Evolutionary conservation across 2,888 invertebrate species (phyloP), one percentile per base, ranked within the genome.

Genomic region (Coremacera marginata): DNA sequence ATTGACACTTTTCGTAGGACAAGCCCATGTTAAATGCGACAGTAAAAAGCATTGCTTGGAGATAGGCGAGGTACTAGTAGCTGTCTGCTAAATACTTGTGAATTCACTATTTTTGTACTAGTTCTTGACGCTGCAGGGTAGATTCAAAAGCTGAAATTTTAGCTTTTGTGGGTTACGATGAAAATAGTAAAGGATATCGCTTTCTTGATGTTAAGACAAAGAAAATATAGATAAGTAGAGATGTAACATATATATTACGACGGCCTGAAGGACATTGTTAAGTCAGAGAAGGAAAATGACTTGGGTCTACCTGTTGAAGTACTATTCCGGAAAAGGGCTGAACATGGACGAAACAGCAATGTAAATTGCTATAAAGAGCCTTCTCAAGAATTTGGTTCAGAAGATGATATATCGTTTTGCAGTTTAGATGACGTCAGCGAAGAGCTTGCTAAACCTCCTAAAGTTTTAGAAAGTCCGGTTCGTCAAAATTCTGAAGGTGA

Each of bases 151-250:
- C 67, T 3, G 75, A 75, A 67, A 52, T 57, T 37, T 19, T 75
- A 19, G 63, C 65, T 14, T 74, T 74, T 27, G 14, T 75, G 19
- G 70, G 70, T 5, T 70, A 75, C 34, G 70, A 60, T 44, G 70
- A 49, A 16, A 37, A 62, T 22, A 60, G 37, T n/a, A 62, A 70
- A 31, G 60, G 70, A 9, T 68, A 49, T n/a, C 19, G 60, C 1
- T 70, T 75, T 19, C 25, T 75, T 22, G 25, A 68, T 62, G 8
- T 49, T 9, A 49, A 9, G 49, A 9, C 49, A 49, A 7, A 51
- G 7, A 52, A 52, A 14, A 8, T 19, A 27, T n/a, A 19, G 5
- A 70, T 70, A 3, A 52, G 51, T 11, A 51, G 70, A 52, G 25
- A 52, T 19, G 49, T 27, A 3, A 70, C 44, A 52, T 52, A 22